A percentile compares a stretch with the other conserved stretches of the same genome.
Conservation (phyloP, 2,888 invertebrate species). For the Tenthredo mesomela region DNA sequence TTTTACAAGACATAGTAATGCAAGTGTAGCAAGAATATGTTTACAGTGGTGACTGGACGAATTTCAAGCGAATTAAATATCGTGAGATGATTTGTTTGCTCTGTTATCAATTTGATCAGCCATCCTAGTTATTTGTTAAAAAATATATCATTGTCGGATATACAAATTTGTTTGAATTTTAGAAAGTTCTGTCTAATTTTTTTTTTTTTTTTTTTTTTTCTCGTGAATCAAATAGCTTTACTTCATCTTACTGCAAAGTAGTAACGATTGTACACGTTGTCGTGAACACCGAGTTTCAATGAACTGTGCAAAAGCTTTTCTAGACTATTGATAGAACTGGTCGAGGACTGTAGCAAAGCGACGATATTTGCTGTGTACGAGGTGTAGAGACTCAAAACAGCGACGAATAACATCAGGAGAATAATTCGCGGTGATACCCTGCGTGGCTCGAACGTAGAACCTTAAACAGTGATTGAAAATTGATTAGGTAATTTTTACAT, state of each 20-base stretch:
- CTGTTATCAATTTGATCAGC: background rate
- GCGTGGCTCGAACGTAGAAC: constrained; percentile 74
- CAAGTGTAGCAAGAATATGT: background rate
- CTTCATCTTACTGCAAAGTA: constrained; percentile 82
- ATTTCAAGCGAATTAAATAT: background rate
- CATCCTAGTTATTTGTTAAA: background rate
- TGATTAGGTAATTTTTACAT: background rate
- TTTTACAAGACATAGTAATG: background rate
- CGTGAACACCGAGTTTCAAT: constrained; percentile 84
- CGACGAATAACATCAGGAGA: constrained; percentile 82
- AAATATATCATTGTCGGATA: background rate
- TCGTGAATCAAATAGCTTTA: background rate
- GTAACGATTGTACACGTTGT: constrained; percentile 85
- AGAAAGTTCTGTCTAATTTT: background rate
- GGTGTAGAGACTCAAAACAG: constrained; percentile 86
- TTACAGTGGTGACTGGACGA: background rate
- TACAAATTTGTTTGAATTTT: background rate
- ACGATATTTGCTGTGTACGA: constrained; percentile 90
- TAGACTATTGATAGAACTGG: constrained; percentile 83
- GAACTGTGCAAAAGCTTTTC: constrained; percentile 84
- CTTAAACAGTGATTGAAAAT: constrained; percentile 61
- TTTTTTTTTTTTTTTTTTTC: background rate
- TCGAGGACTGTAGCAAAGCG: constrained; percentile 86
- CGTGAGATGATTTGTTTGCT: background rate
- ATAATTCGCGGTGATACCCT: constrained; percentile 81